Evolutionary conservation across 2,888 invertebrate species (phyloP).

Genomic region (Tetranychus piercei): DNA sequence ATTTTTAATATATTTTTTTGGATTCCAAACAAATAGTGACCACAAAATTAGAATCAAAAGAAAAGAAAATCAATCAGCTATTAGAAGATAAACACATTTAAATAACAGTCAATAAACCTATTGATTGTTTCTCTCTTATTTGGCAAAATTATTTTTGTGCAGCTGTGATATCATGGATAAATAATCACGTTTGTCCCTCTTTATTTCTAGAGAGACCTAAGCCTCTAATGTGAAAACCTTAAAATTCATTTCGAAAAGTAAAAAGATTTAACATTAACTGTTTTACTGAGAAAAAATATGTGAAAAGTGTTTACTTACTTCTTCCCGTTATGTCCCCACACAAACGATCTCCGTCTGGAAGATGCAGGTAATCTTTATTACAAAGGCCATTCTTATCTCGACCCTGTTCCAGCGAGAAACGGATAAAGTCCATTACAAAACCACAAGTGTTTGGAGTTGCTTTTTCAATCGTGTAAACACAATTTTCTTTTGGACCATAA

Average conservation of each 20-base stretch:
- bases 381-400: conserved; percentile 21
- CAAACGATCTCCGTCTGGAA: conserved; percentile 23
- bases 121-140: too few species aligned
- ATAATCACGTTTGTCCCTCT: too few species aligned
- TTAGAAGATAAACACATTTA: not conserved
- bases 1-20: conserved; percentile 7
- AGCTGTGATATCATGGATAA: too few species aligned
- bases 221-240: too few species aligned
- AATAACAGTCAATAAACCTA: too few species aligned
- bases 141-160: too few species aligned
- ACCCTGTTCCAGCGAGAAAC: conserved; percentile 23
- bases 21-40: not conserved
- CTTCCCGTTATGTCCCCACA: conserved; percentile 22
- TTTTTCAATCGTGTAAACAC: conserved; percentile 20
- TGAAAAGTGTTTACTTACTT: conserved; percentile 17
- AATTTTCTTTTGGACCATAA: conserved; percentile 15
- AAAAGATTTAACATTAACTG: too few species aligned
- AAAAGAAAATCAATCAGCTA: not conserved
- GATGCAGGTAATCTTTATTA: conserved; percentile 24
- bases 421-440: conserved; percentile 24
- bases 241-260: too few species aligned
- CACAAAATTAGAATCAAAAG: not conserved
- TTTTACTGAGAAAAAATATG: not conserved
- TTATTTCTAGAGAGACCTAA: too few species aligned
- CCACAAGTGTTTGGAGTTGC: conserved; percentile 21